Evolutionary conservation across 2,888 invertebrate species (phyloP).

Genomic region (Calliopum simillimum): DNA sequence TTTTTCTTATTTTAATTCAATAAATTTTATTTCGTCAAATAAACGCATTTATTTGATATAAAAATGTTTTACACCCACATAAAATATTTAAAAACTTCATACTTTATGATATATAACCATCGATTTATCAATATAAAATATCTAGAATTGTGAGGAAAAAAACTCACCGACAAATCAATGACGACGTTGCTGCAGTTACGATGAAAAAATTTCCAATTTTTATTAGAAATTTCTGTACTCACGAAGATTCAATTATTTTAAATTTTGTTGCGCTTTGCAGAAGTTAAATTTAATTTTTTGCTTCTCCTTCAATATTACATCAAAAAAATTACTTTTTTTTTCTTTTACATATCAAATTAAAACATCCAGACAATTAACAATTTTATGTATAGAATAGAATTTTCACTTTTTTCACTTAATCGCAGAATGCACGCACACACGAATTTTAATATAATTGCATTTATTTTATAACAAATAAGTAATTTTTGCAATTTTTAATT

Average conservation of each 20-base stretch:
- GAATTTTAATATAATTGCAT: constrained; percentile 11
- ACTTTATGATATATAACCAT: too few species aligned
- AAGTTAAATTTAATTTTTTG: neutral
- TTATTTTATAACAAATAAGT: constrained; percentile 22
- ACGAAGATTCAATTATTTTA: neutral
- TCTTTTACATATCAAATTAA: constrained; percentile 1
- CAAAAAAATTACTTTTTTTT: neutral
- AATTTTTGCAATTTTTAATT: constrained; percentile 34
- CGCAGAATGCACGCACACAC: constrained; percentile 33
- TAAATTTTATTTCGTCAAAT: neutral
- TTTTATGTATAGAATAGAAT: constrained; percentile 18
- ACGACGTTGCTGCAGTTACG: constrained; percentile 22
- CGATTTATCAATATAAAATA: neutral
- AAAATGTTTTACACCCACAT: neutral
- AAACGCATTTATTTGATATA: neutral
- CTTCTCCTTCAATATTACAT: neutral
- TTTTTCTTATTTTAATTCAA: neutral
- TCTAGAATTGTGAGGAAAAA: neutral
- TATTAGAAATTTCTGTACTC: neutral
- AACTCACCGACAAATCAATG: constrained; percentile 36
- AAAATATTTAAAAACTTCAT: neutral
- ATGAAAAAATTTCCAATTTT: neutral
- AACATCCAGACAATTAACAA: constrained; percentile 5
- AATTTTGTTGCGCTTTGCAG: constrained; percentile 1
- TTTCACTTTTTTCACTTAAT: constrained; percentile 29